Evolutionary conservation across 2,113 vertebrate species (phyloP).

Genomic region (Elachura formosa): DNA sequence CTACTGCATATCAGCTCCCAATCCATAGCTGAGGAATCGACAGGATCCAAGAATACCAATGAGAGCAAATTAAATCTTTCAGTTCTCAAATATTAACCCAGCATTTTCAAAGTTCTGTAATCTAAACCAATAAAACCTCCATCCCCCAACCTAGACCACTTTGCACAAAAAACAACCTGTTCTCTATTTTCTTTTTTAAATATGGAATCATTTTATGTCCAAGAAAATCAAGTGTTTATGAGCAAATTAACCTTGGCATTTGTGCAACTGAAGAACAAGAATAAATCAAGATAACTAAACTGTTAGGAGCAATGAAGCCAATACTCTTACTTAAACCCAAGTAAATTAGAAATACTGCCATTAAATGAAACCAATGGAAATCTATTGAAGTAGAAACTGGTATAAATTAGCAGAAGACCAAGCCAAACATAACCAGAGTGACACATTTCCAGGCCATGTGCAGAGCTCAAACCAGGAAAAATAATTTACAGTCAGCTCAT

Average conservation of each 20-base stretch:
- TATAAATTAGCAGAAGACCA: slow-evolving; percentile 8
- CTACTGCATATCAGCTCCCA: not conserved
- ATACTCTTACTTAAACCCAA: not conserved
- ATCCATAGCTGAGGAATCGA: not conserved
- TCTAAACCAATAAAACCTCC: not conserved
- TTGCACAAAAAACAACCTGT: not conserved
- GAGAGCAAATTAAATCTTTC: not conserved
- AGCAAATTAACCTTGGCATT: slow-evolving; percentile 27
- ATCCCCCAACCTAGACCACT: not conserved
- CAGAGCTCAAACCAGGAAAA: slow-evolving; percentile 26
- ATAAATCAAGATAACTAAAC: slow-evolving; percentile 22
- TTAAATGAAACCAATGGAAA: slow-evolving; percentile 26
- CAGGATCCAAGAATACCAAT: not conserved
- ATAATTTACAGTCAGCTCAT: slow-evolving; percentile 38
- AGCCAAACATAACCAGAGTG: slow-evolving; percentile 6
- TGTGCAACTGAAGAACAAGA: slow-evolving; percentile 3
- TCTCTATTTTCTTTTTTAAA: not conserved
- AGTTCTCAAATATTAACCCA: not conserved
- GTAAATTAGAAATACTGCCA: slow-evolving; percentile 29
- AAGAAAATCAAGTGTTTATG: slow-evolving; percentile 14
- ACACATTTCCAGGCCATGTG: slow-evolving; percentile 5
- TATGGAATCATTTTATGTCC: not conserved
- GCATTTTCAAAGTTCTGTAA: not conserved
- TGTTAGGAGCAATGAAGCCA: slow-evolving; percentile 1
- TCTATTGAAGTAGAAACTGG: not conserved